Percentiles rank a stretch among this genome's conserved stretches.
These are phyloP conservation scores for Pseudonaja textilis DNA, from an alignment of 2,113 vertebrate species.

Conservation along the genomic window DNA sequence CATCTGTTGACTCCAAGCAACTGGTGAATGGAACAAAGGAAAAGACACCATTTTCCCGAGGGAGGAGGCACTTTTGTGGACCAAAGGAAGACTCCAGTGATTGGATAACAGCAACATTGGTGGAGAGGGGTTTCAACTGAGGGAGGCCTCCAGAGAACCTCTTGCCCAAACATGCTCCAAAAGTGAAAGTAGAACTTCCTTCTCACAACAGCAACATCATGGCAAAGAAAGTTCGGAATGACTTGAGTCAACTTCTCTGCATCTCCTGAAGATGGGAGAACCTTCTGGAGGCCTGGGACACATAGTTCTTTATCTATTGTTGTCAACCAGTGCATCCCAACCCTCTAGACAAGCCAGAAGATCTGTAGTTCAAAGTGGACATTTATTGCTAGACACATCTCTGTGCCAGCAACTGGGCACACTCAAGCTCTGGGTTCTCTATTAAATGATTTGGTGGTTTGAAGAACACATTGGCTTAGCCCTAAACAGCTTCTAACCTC, in stretches of 20 bases:
- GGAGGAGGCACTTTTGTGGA: neutral
- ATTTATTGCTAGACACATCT: neutral
- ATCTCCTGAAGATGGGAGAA: neutral
- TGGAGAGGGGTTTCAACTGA: neutral
- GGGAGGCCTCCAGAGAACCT: neutral
- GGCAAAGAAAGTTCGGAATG: neutral
- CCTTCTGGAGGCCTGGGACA: neutral
- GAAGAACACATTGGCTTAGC: neutral
- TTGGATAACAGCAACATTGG: neutral
- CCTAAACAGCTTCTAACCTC: neutral
- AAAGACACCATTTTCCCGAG: neutral
- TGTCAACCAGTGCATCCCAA: too few species aligned
- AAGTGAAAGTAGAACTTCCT: neutral
- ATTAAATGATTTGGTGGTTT: neutral
- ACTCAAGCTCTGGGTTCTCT: neutral
- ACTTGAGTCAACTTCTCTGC: neutral
- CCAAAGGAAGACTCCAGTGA: neutral
- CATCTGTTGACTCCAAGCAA: neutral
- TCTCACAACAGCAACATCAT: neutral
- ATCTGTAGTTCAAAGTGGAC: neutral
- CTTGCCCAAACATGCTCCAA: neutral
- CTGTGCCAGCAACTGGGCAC: neutral
- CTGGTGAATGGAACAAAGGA: neutral
- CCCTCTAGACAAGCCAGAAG: neutral
- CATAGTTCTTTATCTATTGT: neutral